phyloP scores from a whole-genome alignment of 2,797 vertebrate genomes.

The Cossypha heuglini region DNA sequence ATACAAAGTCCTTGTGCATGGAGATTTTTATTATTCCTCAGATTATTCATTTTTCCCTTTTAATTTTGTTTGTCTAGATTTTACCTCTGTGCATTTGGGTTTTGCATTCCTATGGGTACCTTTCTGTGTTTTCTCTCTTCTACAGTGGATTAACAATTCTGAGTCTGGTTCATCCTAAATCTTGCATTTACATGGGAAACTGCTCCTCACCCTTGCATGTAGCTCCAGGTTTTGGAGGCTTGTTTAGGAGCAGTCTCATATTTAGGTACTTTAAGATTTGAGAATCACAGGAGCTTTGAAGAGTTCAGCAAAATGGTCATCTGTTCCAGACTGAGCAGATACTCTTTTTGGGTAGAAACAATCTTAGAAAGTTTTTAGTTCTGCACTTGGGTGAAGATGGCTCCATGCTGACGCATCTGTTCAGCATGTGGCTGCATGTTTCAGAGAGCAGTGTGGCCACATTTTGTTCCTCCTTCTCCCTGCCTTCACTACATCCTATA shows the following conservation, averaged over 20 bases:
- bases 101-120: background rate
- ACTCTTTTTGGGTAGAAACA: background rate
- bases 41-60: background rate
- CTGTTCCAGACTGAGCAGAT: background rate
- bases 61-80: background rate
- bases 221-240: background rate
- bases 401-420: background rate
- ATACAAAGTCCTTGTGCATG: background rate
- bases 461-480: background rate
- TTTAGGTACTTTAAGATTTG: background rate
- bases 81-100: background rate
- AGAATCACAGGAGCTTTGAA: background rate
- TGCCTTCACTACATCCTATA: background rate
- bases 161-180: background rate
- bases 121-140: background rate
- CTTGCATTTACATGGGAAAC: background rate
- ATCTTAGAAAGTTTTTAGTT: background rate
- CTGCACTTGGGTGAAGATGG: background rate
- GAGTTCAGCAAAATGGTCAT: background rate
- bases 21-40: background rate
- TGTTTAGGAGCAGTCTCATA: background rate
- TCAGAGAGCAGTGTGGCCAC: background rate
- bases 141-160: background rate
- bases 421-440: rapidly evolving
- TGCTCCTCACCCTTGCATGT: background rate